These are phyloP conservation scores for Lasioglossum malachurum DNA, from an alignment of 2,888 invertebrate genomes.

Conservation along the genomic window DNA sequence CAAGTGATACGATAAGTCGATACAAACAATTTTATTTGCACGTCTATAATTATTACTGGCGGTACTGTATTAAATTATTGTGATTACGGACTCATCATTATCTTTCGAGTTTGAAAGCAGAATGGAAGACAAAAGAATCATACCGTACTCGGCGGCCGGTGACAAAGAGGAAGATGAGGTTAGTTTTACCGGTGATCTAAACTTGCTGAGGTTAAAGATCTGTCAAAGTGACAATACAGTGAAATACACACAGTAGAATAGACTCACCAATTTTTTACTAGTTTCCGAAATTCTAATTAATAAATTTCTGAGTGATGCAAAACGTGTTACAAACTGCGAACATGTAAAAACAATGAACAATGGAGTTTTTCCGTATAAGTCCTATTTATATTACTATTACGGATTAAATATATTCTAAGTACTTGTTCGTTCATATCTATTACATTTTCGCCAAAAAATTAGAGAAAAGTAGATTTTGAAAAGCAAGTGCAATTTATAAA, in stretches of 20 bases:
- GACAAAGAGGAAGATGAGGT: conserved; percentile 90
- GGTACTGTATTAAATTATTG: background rate
- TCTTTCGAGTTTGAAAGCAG: background rate
- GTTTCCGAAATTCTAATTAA: background rate
- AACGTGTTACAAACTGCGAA: background rate
- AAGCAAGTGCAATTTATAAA: background rate
- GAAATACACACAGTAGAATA: background rate
- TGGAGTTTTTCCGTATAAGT: background rate
- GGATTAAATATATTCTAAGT: background rate
- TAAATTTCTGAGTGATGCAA: background rate
- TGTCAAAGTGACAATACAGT: conserved; percentile 49
- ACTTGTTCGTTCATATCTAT: background rate
- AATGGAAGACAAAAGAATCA: conserved; percentile 72
- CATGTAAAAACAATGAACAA: background rate
- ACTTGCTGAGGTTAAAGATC: conserved; percentile 22
- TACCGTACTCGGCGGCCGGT: conserved; percentile 85
- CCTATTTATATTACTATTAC: background rate
- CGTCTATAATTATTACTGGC: background rate
- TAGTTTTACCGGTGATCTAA: conserved; percentile 71
- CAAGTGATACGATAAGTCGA: conserved; percentile 11
- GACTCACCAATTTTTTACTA: no score
- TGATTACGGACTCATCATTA: background rate
- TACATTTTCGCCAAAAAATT: background rate
- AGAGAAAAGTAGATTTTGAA: background rate
- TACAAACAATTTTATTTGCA: background rate